Evolutionary conservation across 2,113 vertebrate species (phyloP).

Genomic region (Oryzias celebensis): DNA sequence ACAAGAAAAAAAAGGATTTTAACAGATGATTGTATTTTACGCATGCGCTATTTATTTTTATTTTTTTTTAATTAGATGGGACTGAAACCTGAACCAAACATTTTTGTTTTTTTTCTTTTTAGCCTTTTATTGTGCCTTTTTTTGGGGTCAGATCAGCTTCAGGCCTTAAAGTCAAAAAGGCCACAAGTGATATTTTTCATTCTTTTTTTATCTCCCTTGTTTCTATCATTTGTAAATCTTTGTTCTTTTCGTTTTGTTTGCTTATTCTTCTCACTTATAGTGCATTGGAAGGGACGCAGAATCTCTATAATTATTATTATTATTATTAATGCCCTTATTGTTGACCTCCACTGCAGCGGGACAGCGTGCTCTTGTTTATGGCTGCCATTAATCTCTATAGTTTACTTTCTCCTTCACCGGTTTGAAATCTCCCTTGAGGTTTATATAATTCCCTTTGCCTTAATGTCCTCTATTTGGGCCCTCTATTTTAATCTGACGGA

Average conservation of each 20-base stretch:
- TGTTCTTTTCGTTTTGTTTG: conserved; percentile 1
- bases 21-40: not conserved
- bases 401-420: conserved; percentile 75
- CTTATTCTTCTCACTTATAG: not conserved
- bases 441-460: conserved; percentile 77
- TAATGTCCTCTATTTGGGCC: conserved; percentile 76
- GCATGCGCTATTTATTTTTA: not conserved
- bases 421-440: conserved; percentile 78
- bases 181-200: not conserved
- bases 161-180: conserved; percentile 15
- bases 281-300: not conserved
- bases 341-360: conserved; percentile 63
- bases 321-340: conserved; percentile 43
- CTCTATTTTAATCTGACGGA: conserved; percentile 77
- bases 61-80: not conserved
- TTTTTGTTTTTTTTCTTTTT: not conserved
- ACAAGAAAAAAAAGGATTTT: not conserved
- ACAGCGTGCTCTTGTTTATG: conserved; percentile 68
- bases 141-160: not conserved
- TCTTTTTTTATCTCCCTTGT: not conserved
- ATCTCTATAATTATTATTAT: conserved; percentile 19
- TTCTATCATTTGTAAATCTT: not conserved
- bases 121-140: not conserved
- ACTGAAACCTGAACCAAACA: too few species aligned
- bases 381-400: conserved; percentile 80